phyloP scores from a whole-genome alignment of 2,888 invertebrate genomes.

The Choristoneura rosaceana region DNA sequence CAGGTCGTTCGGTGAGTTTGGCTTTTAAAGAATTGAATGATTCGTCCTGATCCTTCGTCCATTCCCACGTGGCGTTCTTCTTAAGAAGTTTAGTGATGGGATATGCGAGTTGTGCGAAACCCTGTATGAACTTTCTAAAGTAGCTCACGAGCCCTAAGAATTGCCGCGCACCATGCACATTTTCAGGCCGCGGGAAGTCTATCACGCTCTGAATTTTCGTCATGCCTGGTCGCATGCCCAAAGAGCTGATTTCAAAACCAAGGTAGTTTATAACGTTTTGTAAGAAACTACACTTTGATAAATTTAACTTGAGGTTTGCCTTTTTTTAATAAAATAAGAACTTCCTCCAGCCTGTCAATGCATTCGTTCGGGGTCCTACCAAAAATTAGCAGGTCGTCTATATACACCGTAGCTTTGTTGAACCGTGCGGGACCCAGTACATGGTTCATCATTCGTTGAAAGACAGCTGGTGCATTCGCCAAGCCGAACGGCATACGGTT shows the following conservation, averaged over 20 bases:
- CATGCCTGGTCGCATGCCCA: conserved; percentile 43
- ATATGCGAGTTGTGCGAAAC: conserved; percentile 37
- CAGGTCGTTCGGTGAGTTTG: conserved; percentile 8
- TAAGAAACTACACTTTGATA: neutral
- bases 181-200: conserved; percentile 42
- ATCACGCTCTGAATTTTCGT: conserved; percentile 43
- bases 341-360: no score
- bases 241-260: conserved; percentile 44
- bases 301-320: neutral
- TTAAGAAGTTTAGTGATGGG: conserved; percentile 36
- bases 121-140: conserved; percentile 42
- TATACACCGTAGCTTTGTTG: no score
- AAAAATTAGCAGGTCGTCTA: no score
- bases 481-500: no score
- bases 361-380: no score
- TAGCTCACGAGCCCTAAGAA: conserved; percentile 42
- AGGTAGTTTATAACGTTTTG: conserved; percentile 22
- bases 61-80: conserved; percentile 14
- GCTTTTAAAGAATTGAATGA: conserved; percentile 14
- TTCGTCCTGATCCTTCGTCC: neutral
- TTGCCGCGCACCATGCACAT: conserved; percentile 41
- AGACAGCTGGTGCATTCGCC: no score
- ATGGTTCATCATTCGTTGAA: no score
- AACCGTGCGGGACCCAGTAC: no score
- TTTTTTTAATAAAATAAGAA: neutral